Base-by-base conservation (phyloP, 2,113 vertebrate genomes). In the Mohoua ochrocephala region DNA sequence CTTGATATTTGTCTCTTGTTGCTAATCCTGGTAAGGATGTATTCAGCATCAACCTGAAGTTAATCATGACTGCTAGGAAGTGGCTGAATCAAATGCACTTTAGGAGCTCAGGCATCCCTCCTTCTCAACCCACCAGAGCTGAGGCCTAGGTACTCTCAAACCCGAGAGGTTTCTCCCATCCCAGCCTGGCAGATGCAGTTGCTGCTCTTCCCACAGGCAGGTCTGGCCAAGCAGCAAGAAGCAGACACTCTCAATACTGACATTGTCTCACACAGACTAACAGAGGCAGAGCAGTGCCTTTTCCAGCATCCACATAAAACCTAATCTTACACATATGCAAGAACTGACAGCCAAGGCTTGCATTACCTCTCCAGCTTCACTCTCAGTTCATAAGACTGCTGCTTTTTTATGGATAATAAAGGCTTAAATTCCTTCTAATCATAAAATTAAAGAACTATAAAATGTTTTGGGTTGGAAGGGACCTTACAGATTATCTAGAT, bases 181-280 rank as follows among this genome's bases (percentile, higher is more conserved):
- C 15, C 41, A 44, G 11, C 7, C 31, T 8, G 2, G 18, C 7
- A 10, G 20, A 44, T 19, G 15, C 15, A 26, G 8, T 15, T 69
- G 12, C 49, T 75, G 26, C 24, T 67, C 2, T 52, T 76, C 49
- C 21, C 12, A 3, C 11, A 7, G 69, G 12, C 41, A 65, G 10
- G 10, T 65, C 21, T 74, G 50, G 22, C 28, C 57, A 56, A 82
- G 35, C 22, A 86, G 44, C 33, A 73, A 80, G 35, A 35, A 1
- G 2, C 47, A 54, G 31, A 30, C 11, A 18, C 27, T 24, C 2
- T 22, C 2, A 0, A 1, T 17, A 24, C 5, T 39, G 24, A 19
- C 11, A 1, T 9, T 42, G 10, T 64, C 44, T 91, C 49, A 60
- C 15, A 28, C 5, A 49, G 11, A 73, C 7, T 35, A 44, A 15